Base-by-base conservation (phyloP, 2,888 invertebrate genomes). In the Cryptocephalus primarius region DNA sequence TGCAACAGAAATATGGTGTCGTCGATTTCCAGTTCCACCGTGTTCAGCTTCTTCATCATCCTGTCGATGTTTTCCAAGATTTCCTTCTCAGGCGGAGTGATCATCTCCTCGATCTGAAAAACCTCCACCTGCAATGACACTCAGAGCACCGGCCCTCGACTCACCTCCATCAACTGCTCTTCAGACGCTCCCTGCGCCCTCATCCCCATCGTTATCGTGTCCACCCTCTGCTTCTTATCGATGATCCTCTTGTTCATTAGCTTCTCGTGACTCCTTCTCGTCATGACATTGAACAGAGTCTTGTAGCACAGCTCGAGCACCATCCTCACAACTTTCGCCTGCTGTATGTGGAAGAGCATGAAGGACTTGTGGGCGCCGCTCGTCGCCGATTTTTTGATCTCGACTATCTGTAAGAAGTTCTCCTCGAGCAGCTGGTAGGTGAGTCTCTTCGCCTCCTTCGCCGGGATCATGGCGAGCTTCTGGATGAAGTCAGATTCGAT, bases 401-500 rank as follows among this genome's bases (percentile, higher is more conserved):
- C 86, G 70, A 88, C 79, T 38, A 58, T 57, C 12, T 82, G 79
- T 31, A 83, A 69, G 55, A 80, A 82, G 64, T 86, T 84, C 61
- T 93, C 88, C 64, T 88, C 86, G 42, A 92, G 72, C 53, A 97
- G 71, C 55, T 80, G 83, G 68, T 93, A 94, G 0, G 91, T 84
- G 10, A 93, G 70, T 53, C 87, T 80, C 66, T 95, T 95, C 2
- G 91, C 88, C 67, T 94, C 92, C 66, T 95, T 96, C 22, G 88
- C 85, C 1, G 91, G 88, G 58, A 96, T 80, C 94, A 96, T 93
- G 0, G 89, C 92, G 55, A 87, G 73, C 60, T 89, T 88, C 65
- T 94, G 93, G 48, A 96, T 86, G 64, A 89, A 85, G 52, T 90
- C 93, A 57, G 93, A 90, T 66, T 95, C 95, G 48, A 94, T 81